Conservation (phyloP, 2,888 invertebrate species). For the Blastobasis lacticolella region DNA sequence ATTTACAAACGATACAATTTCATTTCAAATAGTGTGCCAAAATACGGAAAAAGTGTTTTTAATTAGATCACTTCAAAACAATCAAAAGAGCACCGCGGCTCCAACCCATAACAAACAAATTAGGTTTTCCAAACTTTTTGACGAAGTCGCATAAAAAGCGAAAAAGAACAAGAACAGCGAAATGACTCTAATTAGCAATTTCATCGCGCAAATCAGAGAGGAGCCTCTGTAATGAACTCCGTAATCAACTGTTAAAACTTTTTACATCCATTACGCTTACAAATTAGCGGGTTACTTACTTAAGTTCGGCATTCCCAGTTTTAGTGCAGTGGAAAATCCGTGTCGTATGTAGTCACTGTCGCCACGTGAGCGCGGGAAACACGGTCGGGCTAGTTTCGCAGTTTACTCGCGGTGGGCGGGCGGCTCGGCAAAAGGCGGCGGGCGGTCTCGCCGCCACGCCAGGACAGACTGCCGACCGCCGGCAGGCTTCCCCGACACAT, state of each 20-base stretch:
- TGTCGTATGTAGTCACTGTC: constrained; percentile 23
- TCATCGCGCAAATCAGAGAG: background rate
- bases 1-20: no score
- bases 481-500: constrained; percentile 63
- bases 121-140: constrained; percentile 5
- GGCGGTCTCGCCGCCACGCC: constrained; percentile 30
- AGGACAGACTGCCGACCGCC: constrained; percentile 28
- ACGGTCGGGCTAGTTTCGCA: no score
- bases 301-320: constrained; percentile 61
- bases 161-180: background rate
- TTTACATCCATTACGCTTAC: no score
- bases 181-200: constrained; percentile 6
- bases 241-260: background rate
- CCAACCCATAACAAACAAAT: background rate
- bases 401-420: constrained; percentile 7
- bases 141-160: constrained; percentile 5
- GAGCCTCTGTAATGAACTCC: background rate
- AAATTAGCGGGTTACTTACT: constrained; percentile 36
- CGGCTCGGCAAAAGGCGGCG: constrained; percentile 33
- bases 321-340: constrained; percentile 49
- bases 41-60: no score
- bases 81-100: no score
- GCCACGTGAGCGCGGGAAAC: constrained; percentile 10
- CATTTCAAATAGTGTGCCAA: no score
- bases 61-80: no score